These are phyloP conservation scores for Agapornis roseicollis DNA, from an alignment of 2,113 vertebrate genomes.

Conservation along the genomic window DNA sequence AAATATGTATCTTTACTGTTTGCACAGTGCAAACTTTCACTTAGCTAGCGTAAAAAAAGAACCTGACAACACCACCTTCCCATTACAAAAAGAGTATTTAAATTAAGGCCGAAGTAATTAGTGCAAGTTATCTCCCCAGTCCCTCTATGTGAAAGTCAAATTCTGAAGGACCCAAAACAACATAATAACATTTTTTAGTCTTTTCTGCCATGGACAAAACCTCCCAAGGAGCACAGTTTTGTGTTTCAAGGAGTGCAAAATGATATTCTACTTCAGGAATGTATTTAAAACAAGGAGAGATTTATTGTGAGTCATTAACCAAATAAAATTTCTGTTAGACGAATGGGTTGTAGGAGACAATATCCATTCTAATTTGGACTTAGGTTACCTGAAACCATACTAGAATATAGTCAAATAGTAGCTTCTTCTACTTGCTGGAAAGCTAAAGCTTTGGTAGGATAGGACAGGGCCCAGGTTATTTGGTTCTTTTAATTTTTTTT, in stretches of 20 bases:
- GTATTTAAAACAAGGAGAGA: not conserved
- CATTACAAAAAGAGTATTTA: not conserved
- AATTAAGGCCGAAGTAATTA: not conserved
- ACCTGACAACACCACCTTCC: not conserved
- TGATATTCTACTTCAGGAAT: not conserved
- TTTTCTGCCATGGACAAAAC: not conserved
- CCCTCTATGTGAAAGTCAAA: not conserved
- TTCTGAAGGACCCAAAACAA: not conserved
- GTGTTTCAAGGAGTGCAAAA: not conserved
- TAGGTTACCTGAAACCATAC: not conserved
- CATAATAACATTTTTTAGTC: not conserved
- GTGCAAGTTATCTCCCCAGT: not conserved
- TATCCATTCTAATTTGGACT: not conserved
- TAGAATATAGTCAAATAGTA: not conserved
- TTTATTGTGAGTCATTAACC: not conserved
- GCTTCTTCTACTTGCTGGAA: not conserved
- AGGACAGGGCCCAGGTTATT: not conserved
- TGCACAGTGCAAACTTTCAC: not conserved
- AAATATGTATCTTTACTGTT: constrained; percentile 13
- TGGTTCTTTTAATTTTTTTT: not conserved
- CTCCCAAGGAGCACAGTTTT: not conserved
- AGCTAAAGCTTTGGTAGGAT: not conserved
- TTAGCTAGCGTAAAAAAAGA: not conserved
- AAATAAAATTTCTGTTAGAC: not conserved
- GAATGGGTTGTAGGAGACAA: not conserved